A percentile compares a stretch with the other conserved stretches of the same genome.
These are phyloP conservation scores for Gymnoscopelus braueri DNA, from an alignment of 2,797 vertebrate species.

Conservation along the genomic window DNA sequence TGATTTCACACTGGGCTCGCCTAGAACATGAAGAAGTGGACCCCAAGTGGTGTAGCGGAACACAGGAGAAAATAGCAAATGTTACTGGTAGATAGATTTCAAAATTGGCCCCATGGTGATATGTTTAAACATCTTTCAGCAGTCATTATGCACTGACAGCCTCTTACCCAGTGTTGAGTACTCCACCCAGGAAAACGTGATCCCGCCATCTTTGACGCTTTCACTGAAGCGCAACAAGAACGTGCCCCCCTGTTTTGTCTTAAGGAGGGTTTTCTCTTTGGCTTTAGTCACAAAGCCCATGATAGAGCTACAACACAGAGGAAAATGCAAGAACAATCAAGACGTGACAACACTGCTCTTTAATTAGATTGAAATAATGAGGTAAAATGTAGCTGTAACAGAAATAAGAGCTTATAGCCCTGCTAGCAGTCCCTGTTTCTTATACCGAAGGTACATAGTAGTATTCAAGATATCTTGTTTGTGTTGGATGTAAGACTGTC, in stretches of 20 bases:
- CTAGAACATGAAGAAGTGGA: constrained; percentile 60
- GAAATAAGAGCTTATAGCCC: too few species aligned
- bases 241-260: constrained; percentile 84
- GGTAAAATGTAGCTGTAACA: not conserved
- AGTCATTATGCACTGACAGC: not conserved
- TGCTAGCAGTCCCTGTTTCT: too few species aligned
- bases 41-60: not conserved
- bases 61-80: not conserved
- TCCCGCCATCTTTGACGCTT: constrained; percentile 85
- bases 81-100: not conserved
- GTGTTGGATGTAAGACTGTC: too few species aligned
- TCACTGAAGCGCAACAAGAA: constrained; percentile 96
- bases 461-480: too few species aligned
- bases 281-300: constrained; percentile 92
- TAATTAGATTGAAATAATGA: not conserved
- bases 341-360: not conserved
- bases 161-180: constrained; percentile 75
- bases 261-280: constrained; percentile 85
- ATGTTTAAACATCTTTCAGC: not conserved
- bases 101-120: not conserved
- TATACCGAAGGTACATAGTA: too few species aligned
- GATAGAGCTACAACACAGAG: constrained; percentile 80
- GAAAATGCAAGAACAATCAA: constrained; percentile 7
- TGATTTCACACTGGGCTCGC: constrained; percentile 77
- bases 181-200: constrained; percentile 96